Evolutionary conservation across 2,113 vertebrate genomes (phyloP).

Genomic region (Tragulus kanchil): DNA sequence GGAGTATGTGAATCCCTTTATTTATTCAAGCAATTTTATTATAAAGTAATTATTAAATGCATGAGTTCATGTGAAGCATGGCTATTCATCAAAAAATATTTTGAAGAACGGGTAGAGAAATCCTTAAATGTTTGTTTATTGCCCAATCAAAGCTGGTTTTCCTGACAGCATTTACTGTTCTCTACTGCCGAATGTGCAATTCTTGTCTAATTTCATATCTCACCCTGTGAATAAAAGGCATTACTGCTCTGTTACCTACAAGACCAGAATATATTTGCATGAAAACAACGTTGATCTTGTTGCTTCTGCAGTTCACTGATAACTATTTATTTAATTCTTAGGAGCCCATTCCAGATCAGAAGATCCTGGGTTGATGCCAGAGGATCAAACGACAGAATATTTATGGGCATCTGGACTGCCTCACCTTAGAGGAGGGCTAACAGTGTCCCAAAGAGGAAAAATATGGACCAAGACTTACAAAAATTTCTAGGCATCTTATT

Average conservation of each 20-base stretch:
- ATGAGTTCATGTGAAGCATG: neutral
- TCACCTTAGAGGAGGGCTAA: neutral
- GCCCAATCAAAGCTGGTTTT: neutral
- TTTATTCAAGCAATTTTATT: neutral
- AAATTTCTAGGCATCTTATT: neutral
- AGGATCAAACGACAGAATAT: neutral
- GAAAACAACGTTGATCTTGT: neutral
- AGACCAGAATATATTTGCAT: neutral
- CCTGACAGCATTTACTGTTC: neutral
- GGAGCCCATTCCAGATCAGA: neutral
- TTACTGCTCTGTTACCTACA: neutral
- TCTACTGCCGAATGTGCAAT: neutral
- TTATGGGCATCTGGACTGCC: neutral
- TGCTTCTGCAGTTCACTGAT: neutral
- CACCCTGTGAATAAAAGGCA: neutral
- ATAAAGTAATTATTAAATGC: neutral
- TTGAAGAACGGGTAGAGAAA: neutral
- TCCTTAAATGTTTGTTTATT: neutral
- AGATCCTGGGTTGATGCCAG: neutral
- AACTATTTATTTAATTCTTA: neutral
- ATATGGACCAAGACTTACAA: neutral
- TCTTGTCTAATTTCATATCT: neutral
- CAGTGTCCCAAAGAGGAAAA: neutral
- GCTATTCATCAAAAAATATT: neutral
- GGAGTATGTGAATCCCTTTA: fast-evolving